Percentiles rank a stretch among this genome's conserved stretches.
Conservation (phyloP, 2,113 vertebrate genomes). For the Crotalus helleri region DNA sequence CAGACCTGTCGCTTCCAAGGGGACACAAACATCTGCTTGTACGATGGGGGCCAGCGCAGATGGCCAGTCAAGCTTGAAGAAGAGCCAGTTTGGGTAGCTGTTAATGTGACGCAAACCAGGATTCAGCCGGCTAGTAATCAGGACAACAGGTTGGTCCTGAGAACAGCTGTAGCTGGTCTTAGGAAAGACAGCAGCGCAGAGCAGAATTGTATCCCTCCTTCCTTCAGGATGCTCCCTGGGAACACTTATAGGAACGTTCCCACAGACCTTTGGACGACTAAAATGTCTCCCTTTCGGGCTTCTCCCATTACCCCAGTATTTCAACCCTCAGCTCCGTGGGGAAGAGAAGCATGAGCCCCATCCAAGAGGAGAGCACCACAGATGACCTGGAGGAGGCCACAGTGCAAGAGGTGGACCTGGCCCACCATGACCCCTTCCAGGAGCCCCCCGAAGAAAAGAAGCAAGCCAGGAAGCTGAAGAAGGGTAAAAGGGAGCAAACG, state of each 20-base stretch:
- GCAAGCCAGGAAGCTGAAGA: constrained; percentile 81
- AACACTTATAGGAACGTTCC: not conserved
- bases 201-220: not conserved
- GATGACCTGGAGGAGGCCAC: constrained; percentile 59
- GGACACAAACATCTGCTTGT: not conserved
- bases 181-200: not conserved
- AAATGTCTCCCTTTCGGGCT: not conserved
- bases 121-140: not conserved
- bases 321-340: constrained; percentile 50
- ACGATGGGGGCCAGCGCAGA: not conserved
- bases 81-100: not conserved
- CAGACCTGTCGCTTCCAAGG: not conserved
- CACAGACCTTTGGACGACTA: not conserved
- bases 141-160: not conserved
- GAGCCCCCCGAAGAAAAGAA: constrained; percentile 69
- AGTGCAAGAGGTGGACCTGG: constrained; percentile 56
- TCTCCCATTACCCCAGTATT: constrained; percentile 57
- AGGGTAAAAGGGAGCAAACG: constrained; percentile 72
- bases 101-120: not conserved
- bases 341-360: constrained; percentile 86
- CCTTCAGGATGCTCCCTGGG: not conserved
- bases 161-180: not conserved
- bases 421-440: constrained; percentile 59
- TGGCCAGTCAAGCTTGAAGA: not conserved
- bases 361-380: constrained; percentile 66